Conservation (phyloP, 2,113 vertebrate species). For the Copsychus sechellarum region DNA sequence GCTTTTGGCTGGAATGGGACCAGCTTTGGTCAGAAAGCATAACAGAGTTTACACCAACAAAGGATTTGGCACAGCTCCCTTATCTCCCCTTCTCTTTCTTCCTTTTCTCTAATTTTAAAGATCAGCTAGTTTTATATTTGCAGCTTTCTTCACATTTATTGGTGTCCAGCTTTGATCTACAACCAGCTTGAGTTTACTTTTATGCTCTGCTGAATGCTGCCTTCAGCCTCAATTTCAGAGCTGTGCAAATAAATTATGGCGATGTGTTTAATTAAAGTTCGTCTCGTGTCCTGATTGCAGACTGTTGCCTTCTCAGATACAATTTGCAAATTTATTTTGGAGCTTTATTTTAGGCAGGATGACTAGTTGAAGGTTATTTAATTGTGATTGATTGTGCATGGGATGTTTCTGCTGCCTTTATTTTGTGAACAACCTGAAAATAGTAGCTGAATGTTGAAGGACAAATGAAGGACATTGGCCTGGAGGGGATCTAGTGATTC, state of each 20-base stretch:
- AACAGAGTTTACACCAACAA: neutral
- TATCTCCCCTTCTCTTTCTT: neutral
- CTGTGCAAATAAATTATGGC: constrained; percentile 39
- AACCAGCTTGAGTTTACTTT: constrained; percentile 47
- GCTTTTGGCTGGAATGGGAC: neutral
- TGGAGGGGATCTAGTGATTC: neutral
- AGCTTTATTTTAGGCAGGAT: neutral
- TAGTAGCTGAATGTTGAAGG: neutral
- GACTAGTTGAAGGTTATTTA: constrained; percentile 25
- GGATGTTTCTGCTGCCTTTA: neutral
- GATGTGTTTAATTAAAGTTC: constrained; percentile 52
- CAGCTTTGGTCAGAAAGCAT: neutral
- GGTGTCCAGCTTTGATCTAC: constrained; percentile 46
- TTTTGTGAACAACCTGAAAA: neutral
- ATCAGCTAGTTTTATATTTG: neutral
- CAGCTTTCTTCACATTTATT: neutral
- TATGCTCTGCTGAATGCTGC: constrained; percentile 45
- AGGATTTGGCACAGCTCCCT: neutral
- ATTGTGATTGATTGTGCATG: neutral
- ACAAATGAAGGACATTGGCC: neutral
- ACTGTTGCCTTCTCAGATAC: neutral
- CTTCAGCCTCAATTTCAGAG: constrained; percentile 47
- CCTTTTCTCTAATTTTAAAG: neutral
- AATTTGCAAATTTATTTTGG: constrained; percentile 25
- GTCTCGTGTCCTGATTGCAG: neutral